These are phyloP conservation scores for Pegoplata infirma DNA, from an alignment of 2,888 invertebrate genomes.

Conservation along the genomic window DNA sequence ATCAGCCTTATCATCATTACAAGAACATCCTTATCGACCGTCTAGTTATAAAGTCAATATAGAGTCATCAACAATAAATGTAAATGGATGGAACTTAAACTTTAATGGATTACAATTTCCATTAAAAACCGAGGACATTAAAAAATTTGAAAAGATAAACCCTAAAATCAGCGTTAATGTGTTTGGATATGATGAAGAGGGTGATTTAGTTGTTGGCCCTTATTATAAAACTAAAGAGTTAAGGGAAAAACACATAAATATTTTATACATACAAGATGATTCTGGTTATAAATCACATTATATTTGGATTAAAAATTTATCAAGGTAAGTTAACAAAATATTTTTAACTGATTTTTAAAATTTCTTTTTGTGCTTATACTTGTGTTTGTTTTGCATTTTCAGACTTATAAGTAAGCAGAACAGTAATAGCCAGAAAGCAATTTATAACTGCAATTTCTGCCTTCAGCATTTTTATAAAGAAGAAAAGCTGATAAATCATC, in stretches of 20 bases:
- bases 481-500: neutral
- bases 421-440: neutral
- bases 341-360: too few relatives aligned
- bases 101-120: conserved; percentile 17
- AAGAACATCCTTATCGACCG: too few relatives aligned
- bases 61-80: too few relatives aligned
- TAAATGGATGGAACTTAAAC: neutral
- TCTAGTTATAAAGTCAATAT: too few relatives aligned
- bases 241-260: conserved; percentile 1
- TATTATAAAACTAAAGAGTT: conserved; percentile 4
- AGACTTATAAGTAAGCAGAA: too few relatives aligned
- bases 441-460: neutral
- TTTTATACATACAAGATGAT: neutral
- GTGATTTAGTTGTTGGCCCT: conserved; percentile 17
- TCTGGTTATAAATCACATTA: neutral
- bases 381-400: too few relatives aligned
- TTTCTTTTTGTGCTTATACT: too few relatives aligned
- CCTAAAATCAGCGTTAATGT: conserved; percentile 28
- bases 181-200: conserved; percentile 21
- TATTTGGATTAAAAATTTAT: conserved; percentile 19
- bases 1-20: too few relatives aligned
- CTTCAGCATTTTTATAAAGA: neutral
- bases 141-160: conserved; percentile 24
- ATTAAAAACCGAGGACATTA: conserved; percentile 1
- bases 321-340: too few relatives aligned